These are phyloP conservation scores for Oxyura jamaicensis DNA, from an alignment of 2,113 vertebrate species.

Conservation along the genomic window DNA sequence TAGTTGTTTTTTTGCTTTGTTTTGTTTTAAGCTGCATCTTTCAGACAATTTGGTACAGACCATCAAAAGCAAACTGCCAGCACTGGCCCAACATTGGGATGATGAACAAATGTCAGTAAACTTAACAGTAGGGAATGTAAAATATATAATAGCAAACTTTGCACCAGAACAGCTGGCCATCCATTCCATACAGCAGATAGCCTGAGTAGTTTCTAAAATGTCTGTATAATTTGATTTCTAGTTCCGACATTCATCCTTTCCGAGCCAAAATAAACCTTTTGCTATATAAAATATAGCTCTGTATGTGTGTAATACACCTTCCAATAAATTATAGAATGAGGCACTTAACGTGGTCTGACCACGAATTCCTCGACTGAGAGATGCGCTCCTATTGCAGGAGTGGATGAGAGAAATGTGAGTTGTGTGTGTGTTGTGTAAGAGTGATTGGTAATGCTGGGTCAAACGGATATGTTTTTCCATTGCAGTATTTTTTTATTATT, in stretches of 20 bases:
- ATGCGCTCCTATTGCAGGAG: background rate
- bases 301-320: background rate
- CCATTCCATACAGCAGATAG: fast-evolving
- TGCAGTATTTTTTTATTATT: background rate
- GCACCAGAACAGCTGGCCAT: background rate
- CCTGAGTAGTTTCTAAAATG: background rate
- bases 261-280: background rate
- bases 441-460: background rate
- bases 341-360: background rate
- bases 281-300: background rate
- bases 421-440: background rate
- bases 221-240: background rate
- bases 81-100: background rate
- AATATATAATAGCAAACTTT: background rate
- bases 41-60: background rate
- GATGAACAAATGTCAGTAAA: background rate
- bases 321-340: background rate
- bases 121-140: background rate
- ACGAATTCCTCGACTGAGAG: background rate
- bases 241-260: background rate
- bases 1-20: fast-evolving
- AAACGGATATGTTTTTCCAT: background rate
- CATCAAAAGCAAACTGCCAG: background rate
- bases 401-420: background rate
- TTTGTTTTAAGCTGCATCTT: background rate